Evolutionary conservation across 2,888 invertebrate genomes (phyloP).

Genomic region (Plusia festucae): DNA sequence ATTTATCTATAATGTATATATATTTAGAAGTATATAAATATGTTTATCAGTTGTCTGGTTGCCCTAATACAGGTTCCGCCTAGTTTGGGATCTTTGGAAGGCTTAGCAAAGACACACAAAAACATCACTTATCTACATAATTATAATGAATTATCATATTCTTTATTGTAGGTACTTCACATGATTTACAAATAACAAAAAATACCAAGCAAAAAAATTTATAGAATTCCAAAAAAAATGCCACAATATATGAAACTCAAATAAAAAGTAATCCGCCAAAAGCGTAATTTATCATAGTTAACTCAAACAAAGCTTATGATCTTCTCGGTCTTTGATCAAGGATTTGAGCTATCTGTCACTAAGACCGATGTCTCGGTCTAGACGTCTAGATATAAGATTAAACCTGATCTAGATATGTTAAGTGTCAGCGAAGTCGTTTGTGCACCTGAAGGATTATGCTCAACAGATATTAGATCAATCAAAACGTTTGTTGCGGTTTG

Average conservation of each 20-base stretch:
- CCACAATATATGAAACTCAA: not conserved
- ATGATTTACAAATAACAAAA: too few species aligned
- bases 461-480: not conserved
- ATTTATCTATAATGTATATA: too few species aligned
- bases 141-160: too few species aligned
- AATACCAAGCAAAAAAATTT: too few species aligned
- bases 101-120: too few species aligned
- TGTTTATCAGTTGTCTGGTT: too few species aligned
- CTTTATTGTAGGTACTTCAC: too few species aligned
- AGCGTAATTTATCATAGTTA: slow-evolving; percentile 19
- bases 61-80: too few species aligned
- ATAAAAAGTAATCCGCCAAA: slow-evolving; percentile 18
- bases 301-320: slow-evolving; percentile 8
- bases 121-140: too few species aligned
- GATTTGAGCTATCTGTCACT: slow-evolving; percentile 32
- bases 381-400: slow-evolving; percentile 27
- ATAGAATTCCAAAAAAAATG: not conserved
- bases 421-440: not conserved
- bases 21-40: too few species aligned
- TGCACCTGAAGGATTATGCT: slow-evolving; percentile 2
- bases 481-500: slow-evolving; percentile 5
- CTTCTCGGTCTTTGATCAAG: slow-evolving; percentile 17
- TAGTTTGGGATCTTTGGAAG: too few species aligned
- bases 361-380: slow-evolving; percentile 18
- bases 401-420: slow-evolving; percentile 12